Evolutionary conservation across 2,888 invertebrate species (phyloP), one percentile per base, ranked within the genome.

Genomic region (Odontocolon sp.): DNA sequence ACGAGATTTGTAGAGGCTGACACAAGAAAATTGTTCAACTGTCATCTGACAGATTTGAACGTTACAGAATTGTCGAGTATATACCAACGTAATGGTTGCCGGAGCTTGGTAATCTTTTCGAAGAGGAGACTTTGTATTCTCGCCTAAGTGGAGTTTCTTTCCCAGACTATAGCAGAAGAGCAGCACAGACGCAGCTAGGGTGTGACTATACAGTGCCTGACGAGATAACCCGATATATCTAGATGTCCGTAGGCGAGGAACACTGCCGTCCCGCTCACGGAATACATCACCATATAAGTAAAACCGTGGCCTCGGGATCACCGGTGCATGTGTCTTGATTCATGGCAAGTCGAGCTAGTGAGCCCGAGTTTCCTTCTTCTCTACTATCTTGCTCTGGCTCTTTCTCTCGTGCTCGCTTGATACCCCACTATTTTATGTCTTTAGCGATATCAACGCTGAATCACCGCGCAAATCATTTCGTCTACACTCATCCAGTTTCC

Each of bases 231-330:
- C 81, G 82, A 82, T 82, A 80, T 78, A 84, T 85, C 81, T 82
- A 77, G 81, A 85, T 81, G 81, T 80, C 78, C 82, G 81, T 57
- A 82, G 81, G 47, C 14, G 11, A 67, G 11, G 26, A 73, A 54
- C 33, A 16, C 59, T 21, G 40, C 47, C 45, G 26, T 40, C 56
- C 33, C 47, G 81, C 77, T 79, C 80, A 80, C 77, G 81, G 83
- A 83, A 85, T 85, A 83, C 85, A 86, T 84, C 84, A 80, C 84
- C 84, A 82, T 86, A 87, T 86, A 85, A 86, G 87, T 83, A 82
- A 84, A 85, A 83, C 68, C 68, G 68, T 82, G 77, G 82, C 76
- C 80, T 74, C 54, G 74, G 74, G 81, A 84, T 83, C 79, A 79
- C 57, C 36, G 54, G 16, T 45, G n/a, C n/a, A n/a, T n/a, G 50